Base-by-base conservation (phyloP, 2,113 vertebrate species). In the Rousettus leschenaultii region DNA sequence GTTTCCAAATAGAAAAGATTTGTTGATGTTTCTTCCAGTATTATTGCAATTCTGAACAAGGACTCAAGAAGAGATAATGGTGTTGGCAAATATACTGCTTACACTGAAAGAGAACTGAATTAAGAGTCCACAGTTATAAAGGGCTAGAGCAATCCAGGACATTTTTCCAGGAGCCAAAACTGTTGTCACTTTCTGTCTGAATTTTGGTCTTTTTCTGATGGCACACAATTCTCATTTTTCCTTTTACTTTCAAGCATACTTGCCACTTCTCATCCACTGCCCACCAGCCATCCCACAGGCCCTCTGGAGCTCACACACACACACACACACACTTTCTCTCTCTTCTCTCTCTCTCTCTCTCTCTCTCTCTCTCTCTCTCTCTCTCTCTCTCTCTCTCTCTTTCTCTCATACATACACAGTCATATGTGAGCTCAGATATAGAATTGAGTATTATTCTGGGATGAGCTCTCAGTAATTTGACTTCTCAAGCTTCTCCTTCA, bases 401-500 rank as follows among this genome's bases (percentile, higher is more conserved):
- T 40, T 24, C 18, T 45, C n/a, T 14, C 45, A 59, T 19, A 38
- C 26, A 70, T 40, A 89, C 21, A 40, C 7, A 63, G 59, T 45
- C 43, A 80, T 21, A 16, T 33, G 63, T 24, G 51, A 35, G 40
- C 63, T 94, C 57, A 75, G 30, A 26, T 78, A 70, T 33, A 45
- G 6, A 28, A 9, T 5, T 86, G 71, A 89, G 38, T 82, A 33
- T 66, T 92, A 66, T 51, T 18, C 24, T 89, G 38, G 18, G 13
- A 57, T 55, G n/a, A 91, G 21, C 35, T 11, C 78, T 91, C 15
- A 35, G 18, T 6, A 33, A 74, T 86, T 61, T 66, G 59, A 90
- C 5, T 71, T 95, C 18, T 88, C 14, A 22, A 26, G 13, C 55
- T 43, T 53, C 35, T 80, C 84, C 66, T 91, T 93, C 38, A n/a